phyloP scores from a whole-genome alignment of 2,113 vertebrate species.

The Corythaeola cristata region DNA sequence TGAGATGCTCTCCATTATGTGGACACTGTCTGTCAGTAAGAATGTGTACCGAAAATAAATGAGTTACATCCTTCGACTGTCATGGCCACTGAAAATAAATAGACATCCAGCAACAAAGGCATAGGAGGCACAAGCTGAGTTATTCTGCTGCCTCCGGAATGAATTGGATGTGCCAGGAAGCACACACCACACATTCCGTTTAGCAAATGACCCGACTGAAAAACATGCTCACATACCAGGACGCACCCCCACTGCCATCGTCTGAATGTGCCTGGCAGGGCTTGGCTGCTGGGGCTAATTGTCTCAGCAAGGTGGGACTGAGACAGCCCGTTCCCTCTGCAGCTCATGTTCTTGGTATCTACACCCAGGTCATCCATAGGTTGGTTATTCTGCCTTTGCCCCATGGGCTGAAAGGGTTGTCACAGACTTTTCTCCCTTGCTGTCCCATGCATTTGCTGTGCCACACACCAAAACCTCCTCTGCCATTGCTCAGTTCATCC shows the following conservation, averaged over 20 bases:
- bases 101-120: background rate
- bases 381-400: background rate
- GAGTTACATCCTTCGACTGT: background rate
- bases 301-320: background rate
- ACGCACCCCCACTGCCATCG: rapidly evolving
- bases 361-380: background rate
- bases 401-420: background rate
- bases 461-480: background rate
- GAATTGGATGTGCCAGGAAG: background rate
- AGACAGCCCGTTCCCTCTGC: background rate
- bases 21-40: background rate
- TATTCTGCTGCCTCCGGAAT: background rate
- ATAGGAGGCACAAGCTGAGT: background rate
- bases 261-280: background rate
- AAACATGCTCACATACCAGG: rapidly evolving
- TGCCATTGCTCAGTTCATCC: background rate
- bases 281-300: background rate
- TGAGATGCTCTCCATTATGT: background rate
- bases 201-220: rapidly evolving
- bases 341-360: rapidly evolving
- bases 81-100: background rate
- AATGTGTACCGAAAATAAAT: conserved; percentile 16
- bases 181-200: background rate
- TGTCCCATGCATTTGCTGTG: background rate
- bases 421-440: background rate